Evolutionary conservation across 2,888 invertebrate genomes (phyloP), one percentile per base, ranked within the genome.

Genomic region (Heliconius cydno): DNA sequence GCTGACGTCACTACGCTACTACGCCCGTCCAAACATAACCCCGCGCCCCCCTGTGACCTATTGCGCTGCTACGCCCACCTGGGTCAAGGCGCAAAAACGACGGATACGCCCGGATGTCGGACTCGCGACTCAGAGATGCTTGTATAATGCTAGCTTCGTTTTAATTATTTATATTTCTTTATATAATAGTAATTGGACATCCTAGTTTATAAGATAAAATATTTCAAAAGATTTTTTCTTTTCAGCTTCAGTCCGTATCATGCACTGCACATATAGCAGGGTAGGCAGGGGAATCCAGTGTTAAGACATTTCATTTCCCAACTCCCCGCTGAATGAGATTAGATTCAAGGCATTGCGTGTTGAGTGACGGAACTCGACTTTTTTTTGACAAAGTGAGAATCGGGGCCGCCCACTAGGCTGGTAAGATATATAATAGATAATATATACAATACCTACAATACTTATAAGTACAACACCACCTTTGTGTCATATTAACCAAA

Each of bases 1-100:
- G 82, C 87, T 94, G 94, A 95, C 95, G 94, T 94, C 95, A 94
- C 91, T 94, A 95, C 94, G 92, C 92, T 94, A 94, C 94, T 94
- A 94, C 93, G 90, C 92, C 92, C 92, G 92, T 91, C 93, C 93
- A 94, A 94, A 94, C 94, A 93, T 88, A 38, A 88, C 89, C 90
- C 91, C 88, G 83, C 88, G 79, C 87, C 85, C 90, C 90, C 92
- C 87, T 86, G 86, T 93, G 93, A 94, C 94, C 94, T 93, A 93
- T 92, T 92, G 92, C 92, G 92, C 87, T 88, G 90, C 87, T 88
- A 90, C 92, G 89, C 92, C 92, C 92, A 93, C 94, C 91, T 93
- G 93, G 94, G 94, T 94, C 94, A 94, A 94, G 94, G 94, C 93
- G 88, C 90, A 90, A 89, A 92, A 91, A 88, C 88, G 87, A 83